These are phyloP conservation scores for Chrysolina haemoptera DNA, from an alignment of 2,888 invertebrate genomes.

Conservation along the genomic window DNA sequence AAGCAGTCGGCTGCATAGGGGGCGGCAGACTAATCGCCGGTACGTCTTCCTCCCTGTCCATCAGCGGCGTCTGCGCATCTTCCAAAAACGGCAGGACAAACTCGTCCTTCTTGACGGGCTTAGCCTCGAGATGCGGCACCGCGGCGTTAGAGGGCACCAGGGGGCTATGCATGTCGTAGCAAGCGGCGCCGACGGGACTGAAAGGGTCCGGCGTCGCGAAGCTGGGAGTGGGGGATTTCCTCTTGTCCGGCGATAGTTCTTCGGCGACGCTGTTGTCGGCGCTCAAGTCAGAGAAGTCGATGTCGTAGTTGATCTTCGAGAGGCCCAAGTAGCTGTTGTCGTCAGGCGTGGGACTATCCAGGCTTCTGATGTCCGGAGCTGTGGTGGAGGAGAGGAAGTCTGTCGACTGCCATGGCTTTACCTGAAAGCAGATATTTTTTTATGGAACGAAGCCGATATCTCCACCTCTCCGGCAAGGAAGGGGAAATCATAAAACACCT, in stretches of 20 bases:
- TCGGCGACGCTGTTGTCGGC: conserved; percentile 81
- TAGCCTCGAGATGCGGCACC: conserved; percentile 38
- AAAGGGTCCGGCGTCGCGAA: conserved; percentile 72
- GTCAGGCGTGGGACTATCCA: conserved; percentile 77
- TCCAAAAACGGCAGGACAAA: conserved; percentile 60
- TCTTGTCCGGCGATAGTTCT: conserved; percentile 67
- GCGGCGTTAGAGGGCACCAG: conserved; percentile 61
- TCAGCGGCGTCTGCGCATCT: conserved; percentile 46
- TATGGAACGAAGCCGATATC: too few species aligned
- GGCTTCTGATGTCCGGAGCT: conserved; percentile 69
- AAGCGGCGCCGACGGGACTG: conserved; percentile 71
- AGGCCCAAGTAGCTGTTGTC: conserved; percentile 77
- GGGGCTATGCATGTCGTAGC: conserved; percentile 64
- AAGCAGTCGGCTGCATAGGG: conserved; percentile 63
- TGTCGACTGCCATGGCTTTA: conserved; percentile 68
- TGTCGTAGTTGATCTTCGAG: conserved; percentile 83
- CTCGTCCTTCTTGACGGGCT: conserved; percentile 50
- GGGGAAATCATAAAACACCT: too few species aligned
- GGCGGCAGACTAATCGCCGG: conserved; percentile 61
- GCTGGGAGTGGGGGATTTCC: conserved; percentile 61
- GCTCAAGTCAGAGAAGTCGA: conserved; percentile 82
- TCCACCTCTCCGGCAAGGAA: too few species aligned
- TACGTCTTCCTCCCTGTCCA: conserved; percentile 60
- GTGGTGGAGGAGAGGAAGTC: conserved; percentile 65
- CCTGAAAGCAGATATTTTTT: background rate